Base-by-base conservation (phyloP, 2,797 vertebrate genomes). In the Otolemur crassicaudatus region DNA sequence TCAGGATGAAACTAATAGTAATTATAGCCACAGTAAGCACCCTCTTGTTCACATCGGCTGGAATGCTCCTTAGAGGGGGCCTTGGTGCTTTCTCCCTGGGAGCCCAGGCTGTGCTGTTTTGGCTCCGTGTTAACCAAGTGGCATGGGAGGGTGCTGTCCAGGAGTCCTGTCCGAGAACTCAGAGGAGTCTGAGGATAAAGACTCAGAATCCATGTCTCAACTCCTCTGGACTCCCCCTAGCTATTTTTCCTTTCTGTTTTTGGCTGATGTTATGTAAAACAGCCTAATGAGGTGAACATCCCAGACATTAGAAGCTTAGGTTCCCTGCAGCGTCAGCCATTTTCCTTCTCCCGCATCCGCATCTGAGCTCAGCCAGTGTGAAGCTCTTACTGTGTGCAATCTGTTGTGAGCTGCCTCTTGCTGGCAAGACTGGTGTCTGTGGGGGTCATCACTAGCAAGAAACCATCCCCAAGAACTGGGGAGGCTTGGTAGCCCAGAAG, bases 281-380 rank as follows among this genome's bases (percentile, higher is more conserved):
- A 56, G 83, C 46, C 85, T 96, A 96, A 97, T 90, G 97, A 97
- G 88, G 94, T 97, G 89, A 97, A 95, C 94, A 94, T 91, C 70
- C 34, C 61, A 94, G 94, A 75, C 40, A 2, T 84, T 65, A 63
- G 90, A 25, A 40, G 76, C 73, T 58, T 40, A 5, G 31, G 31
- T 34, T 60, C 88, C 94, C 96, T 93, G 93, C 65, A n/a, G 96
- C 0, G 53, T 89, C 95, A 95, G 94, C 93, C 94, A 53, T 90
- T 96, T 90, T 79, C 72, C n/a, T 90, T 75, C 56, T 89, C 43
- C 86, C 27, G 37, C 49, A n/a, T 63, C 70, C 3, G 1, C 25
- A 6, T 40, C 20, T 1, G 79, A 29, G 83, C 88, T 65, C 79
- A 84, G 83, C 93, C 84, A 20, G 61, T 16, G 29, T 17, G 93